Percentiles rank a stretch among this genome's conserved stretches.
These are phyloP conservation scores for Torymus tubicola DNA, from an alignment of 2,888 invertebrate genomes.

Conservation along the genomic window DNA sequence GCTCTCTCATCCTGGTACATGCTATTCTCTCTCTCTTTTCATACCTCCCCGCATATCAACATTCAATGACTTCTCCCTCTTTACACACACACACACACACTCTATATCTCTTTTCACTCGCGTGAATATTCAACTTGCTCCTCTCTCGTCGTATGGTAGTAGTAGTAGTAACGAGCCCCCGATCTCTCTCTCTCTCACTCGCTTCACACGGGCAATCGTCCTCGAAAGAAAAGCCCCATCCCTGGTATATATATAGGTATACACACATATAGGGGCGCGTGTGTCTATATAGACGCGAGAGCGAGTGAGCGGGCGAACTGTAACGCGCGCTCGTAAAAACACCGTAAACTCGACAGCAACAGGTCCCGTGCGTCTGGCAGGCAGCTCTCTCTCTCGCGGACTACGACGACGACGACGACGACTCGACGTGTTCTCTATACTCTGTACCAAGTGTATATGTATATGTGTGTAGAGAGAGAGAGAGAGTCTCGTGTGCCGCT, in stretches of 20 bases:
- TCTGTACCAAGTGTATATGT: neutral
- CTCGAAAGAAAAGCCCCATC: neutral
- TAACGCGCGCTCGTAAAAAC: conserved; percentile 75
- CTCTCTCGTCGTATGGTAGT: conserved; percentile 1
- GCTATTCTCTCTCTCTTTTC: too few species aligned
- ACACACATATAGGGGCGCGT: neutral
- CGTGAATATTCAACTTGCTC: conserved; percentile 5
- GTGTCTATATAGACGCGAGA: conserved; percentile 24
- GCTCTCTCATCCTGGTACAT: too few species aligned
- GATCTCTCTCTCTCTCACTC: conserved; percentile 3
- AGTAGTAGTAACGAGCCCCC: conserved; percentile 36
- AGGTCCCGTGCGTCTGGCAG: conserved; percentile 74
- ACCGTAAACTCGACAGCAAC: conserved; percentile 77
- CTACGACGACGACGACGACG: neutral
- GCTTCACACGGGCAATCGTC: neutral
- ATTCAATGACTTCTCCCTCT: neutral
- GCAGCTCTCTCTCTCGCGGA: conserved; percentile 22
- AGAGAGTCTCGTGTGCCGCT: too few species aligned
- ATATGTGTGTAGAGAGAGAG: too few species aligned
- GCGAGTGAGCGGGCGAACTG: conserved; percentile 38
- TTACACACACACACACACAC: too few species aligned
- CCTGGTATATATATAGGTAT: neutral
- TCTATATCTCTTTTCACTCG: neutral
- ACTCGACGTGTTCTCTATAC: conserved; percentile 27
- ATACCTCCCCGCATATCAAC: neutral